Evolutionary conservation across 2,888 invertebrate genomes (phyloP), one percentile per base, ranked within the genome.

Genomic region (Drosophila merina): DNA sequence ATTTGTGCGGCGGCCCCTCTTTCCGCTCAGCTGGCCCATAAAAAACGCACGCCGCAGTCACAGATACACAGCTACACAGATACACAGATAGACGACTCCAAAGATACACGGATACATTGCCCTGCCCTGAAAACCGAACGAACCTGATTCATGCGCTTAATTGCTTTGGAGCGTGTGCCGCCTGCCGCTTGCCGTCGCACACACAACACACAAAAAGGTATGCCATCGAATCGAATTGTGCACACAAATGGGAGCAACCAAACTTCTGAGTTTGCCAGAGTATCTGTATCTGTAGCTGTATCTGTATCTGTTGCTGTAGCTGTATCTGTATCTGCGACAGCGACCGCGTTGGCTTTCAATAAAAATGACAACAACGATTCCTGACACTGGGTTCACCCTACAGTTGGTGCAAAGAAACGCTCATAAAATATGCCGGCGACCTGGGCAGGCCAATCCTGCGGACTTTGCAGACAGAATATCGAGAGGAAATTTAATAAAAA

Each of bases 81-180:
- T 33, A 30, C 59, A 62, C 31, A 54, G 26, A 52, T 30, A 57
- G 33, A 70, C 67, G 51, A 30, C 73, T 45, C 48, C 50, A 25
- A 51, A 54, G 31, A 64, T 42, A 69, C 45, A 51, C 45, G 59
- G 33, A 64, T 59, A 71, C 45, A 62, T 72, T 74, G 73, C 76
- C 83, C 70, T 77, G 86, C 74, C 79, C 77, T 72, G 76, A 70
- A 77, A 71, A 72, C 76, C 83, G 83, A 89, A 86, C 79, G 86
- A 88, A 87, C 86, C 89, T 89, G 86, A 88, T 87, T 89, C 79
- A 88, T 88, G 86, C 79, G 89, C 86, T 88, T 85, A 86, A 87
- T 88, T 88, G 89, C 86, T 87, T 88, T 88, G 83, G 86, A 86
- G 89, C 89, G 89, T 83, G 88, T 52, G 74, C 30, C 70, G 63